phyloP scores from a whole-genome alignment of 2,113 vertebrate genomes.

The Oreochromis tanganicae region DNA sequence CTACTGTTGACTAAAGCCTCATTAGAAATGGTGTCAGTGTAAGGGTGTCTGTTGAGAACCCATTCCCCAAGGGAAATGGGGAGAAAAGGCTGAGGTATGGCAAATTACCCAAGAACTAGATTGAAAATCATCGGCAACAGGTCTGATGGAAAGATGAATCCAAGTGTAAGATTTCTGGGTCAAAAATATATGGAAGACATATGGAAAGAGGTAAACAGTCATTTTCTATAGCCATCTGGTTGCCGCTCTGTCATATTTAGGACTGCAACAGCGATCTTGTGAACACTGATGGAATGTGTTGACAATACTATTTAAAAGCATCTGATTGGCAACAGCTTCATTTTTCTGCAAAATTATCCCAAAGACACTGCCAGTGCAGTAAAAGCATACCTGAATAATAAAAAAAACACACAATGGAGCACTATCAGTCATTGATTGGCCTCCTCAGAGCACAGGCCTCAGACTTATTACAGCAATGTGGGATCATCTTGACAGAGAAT shows the following conservation, averaged over 20 bases:
- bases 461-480: neutral
- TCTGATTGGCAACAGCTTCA: neutral
- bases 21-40: neutral
- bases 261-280: neutral
- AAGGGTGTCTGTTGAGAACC: neutral
- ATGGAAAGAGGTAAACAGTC: neutral
- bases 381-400: neutral
- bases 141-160: neutral
- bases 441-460: neutral
- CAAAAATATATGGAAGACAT: neutral
- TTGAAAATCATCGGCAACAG: neutral
- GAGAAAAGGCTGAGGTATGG: neutral
- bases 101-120: neutral
- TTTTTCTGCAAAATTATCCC: neutral
- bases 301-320: neutral
- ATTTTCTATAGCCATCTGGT: neutral
- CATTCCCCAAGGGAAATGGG: neutral
- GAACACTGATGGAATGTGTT: neutral
- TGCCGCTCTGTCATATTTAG: neutral
- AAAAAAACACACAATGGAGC: neutral
- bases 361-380: neutral
- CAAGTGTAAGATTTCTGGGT: neutral
- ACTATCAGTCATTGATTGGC: neutral
- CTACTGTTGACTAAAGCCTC: neutral
- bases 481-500: neutral